These are phyloP conservation scores for Myotis pilosus DNA, from an alignment of 2,797 vertebrate genomes.

Conservation along the genomic window DNA sequence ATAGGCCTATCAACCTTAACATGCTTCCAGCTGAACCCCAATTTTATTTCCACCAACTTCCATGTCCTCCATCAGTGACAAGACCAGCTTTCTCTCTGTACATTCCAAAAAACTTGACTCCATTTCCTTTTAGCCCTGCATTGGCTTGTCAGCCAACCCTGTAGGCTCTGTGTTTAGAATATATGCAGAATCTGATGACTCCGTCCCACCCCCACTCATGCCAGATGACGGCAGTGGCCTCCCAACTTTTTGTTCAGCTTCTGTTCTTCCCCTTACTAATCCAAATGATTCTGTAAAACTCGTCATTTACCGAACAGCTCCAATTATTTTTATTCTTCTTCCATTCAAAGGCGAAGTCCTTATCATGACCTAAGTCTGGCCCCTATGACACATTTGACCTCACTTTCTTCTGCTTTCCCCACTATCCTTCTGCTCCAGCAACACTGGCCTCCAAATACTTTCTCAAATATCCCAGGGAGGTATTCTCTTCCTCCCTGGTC, in stretches of 20 bases:
- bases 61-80: not conserved
- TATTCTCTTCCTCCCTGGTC: rapidly evolving
- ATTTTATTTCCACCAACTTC: not conserved
- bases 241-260: not conserved
- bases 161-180: not conserved
- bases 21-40: not conserved
- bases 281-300: not conserved
- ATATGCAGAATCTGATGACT: not conserved
- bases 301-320: not conserved
- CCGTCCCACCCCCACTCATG: rapidly evolving
- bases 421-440: not conserved
- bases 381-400: not conserved
- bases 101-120: not conserved
- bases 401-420: not conserved
- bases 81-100: not conserved
- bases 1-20: not conserved
- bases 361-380: not conserved
- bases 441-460: not conserved
- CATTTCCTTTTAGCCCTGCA: not conserved
- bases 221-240: rapidly evolving
- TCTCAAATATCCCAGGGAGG: not conserved
- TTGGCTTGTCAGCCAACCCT: not conserved
- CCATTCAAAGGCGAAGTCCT: not conserved
- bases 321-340: not conserved
- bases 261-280: not conserved